Evolutionary conservation across 2,797 vertebrate species (phyloP).

Genomic region (Sibirionetta formosa): DNA sequence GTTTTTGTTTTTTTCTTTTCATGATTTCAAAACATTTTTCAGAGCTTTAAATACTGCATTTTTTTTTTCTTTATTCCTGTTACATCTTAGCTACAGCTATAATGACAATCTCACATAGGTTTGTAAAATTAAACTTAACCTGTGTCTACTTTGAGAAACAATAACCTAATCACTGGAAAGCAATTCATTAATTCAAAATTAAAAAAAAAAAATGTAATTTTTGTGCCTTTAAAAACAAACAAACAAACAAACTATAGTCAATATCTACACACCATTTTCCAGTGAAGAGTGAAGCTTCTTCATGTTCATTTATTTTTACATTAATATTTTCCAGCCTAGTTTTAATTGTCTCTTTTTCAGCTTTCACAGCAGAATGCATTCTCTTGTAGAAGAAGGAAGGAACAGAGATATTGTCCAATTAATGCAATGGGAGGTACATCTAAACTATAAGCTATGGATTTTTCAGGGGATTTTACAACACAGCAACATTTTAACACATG

Average conservation of each 20-base stretch:
- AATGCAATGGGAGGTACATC: not conserved
- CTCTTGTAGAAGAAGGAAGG: not conserved
- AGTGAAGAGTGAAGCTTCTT: not conserved
- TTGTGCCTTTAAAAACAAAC: not conserved
- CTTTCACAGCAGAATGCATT: not conserved
- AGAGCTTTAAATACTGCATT: not conserved
- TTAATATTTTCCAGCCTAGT: not conserved
- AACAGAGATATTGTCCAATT: not conserved
- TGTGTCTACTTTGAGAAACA: not conserved
- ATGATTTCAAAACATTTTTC: not conserved
- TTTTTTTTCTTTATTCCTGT: not conserved
- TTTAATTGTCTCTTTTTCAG: not conserved
- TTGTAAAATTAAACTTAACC: conserved; percentile 8
- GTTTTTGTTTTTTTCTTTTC: not conserved
- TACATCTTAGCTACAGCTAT: not conserved
- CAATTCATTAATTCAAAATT: not conserved
- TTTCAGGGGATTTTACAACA: not conserved
- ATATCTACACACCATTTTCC: not conserved
- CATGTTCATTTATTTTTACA: not conserved
- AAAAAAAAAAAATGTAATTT: not conserved
- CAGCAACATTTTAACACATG: not conserved
- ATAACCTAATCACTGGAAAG: not conserved
- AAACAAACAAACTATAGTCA: not conserved
- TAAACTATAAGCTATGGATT: not conserved
- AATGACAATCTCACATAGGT: not conserved